A percentile compares a stretch with the other conserved stretches of the same genome.
phyloP scores from a whole-genome alignment of 2,888 invertebrate genomes.

The Aplocera efformata region DNA sequence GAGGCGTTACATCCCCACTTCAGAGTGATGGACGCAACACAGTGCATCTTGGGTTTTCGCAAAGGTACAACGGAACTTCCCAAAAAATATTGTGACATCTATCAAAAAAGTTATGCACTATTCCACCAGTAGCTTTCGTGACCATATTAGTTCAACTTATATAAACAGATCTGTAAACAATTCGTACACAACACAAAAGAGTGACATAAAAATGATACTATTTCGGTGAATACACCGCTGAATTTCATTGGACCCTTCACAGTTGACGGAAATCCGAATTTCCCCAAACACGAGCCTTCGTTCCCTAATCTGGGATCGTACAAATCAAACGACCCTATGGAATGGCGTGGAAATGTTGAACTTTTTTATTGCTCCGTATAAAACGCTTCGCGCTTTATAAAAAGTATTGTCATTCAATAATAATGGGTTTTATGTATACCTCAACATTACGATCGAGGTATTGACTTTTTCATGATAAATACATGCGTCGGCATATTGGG shows the following conservation, averaged over 20 bases:
- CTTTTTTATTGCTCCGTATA: slow-evolving; percentile 19
- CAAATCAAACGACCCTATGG: slow-evolving; percentile 52
- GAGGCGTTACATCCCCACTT: no score
- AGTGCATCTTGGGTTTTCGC: no score
- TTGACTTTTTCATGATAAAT: no score
- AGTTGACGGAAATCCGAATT: slow-evolving; percentile 66
- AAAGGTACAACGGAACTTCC: no score
- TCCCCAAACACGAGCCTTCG: slow-evolving; percentile 48
- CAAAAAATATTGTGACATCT: no score
- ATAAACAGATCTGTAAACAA: slow-evolving; percentile 9
- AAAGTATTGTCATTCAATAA: slow-evolving; percentile 19
- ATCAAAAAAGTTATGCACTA: no score
- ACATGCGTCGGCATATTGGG: no score
- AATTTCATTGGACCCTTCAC: slow-evolving; percentile 58
- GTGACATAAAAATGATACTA: slow-evolving; percentile 63
- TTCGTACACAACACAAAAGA: slow-evolving; percentile 39
- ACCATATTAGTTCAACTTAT: no score
- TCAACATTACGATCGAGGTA: no score
- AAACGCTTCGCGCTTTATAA: slow-evolving; percentile 18
- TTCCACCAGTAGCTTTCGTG: no score
- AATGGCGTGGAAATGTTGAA: slow-evolving; percentile 35
- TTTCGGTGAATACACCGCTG: slow-evolving; percentile 51
- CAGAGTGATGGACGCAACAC: no score
- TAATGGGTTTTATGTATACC: no score
- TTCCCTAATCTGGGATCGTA: slow-evolving; percentile 53